phyloP scores from a whole-genome alignment of 2,888 invertebrate genomes.

The Mythimna pallens region DNA sequence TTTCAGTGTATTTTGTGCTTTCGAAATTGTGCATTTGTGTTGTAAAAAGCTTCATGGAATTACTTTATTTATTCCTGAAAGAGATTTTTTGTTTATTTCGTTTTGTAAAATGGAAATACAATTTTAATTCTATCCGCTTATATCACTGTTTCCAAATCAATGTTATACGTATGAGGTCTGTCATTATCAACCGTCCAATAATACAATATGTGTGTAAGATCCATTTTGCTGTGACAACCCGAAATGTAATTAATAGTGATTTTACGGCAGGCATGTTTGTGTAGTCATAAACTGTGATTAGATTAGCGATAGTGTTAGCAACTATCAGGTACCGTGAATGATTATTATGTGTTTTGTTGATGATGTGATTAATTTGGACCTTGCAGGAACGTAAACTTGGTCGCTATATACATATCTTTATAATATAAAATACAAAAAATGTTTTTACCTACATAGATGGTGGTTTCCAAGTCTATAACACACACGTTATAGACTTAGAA shows the following conservation, averaged over 20 bases:
- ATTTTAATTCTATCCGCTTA: no score
- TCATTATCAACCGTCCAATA: neutral
- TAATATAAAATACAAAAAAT: no score
- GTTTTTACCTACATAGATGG: no score
- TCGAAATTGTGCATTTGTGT: no score
- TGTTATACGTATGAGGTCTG: neutral
- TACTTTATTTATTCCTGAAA: no score
- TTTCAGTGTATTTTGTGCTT: no score
- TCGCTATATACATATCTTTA: neutral
- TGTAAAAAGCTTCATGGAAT: no score
- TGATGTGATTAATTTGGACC: constrained; percentile 37
- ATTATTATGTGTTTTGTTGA: constrained; percentile 52
- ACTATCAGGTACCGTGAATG: constrained; percentile 52
- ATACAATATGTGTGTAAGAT: constrained; percentile 13
- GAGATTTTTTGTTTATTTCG: no score
- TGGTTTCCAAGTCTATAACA: no score
- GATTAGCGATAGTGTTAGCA: constrained; percentile 49
- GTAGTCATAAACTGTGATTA: constrained; percentile 61
- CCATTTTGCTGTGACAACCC: constrained; percentile 21
- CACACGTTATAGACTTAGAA: no score
- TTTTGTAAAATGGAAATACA: no score
- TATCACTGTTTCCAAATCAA: no score
- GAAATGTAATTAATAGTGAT: constrained; percentile 53
- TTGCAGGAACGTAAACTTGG: neutral
- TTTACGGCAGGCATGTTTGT: constrained; percentile 55